These are phyloP conservation scores for Morus bassanus DNA, from an alignment of 2,797 vertebrate genomes.

Conservation along the genomic window DNA sequence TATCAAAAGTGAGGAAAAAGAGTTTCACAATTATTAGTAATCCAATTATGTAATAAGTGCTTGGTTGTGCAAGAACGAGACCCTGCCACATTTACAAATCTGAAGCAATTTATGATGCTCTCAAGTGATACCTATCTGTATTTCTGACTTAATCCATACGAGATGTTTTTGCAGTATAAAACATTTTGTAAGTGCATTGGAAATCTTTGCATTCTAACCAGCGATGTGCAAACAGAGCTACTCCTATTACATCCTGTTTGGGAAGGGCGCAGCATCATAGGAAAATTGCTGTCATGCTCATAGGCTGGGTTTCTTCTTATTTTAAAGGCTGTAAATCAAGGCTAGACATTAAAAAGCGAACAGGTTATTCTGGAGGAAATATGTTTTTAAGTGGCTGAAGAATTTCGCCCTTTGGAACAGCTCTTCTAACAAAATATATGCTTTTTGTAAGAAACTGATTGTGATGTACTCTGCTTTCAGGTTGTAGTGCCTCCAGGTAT, in stretches of 20 bases:
- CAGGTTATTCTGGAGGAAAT: not conserved
- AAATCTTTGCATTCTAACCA: not conserved
- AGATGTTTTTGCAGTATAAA: not conserved
- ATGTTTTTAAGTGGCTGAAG: not conserved
- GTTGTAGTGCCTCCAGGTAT: not conserved
- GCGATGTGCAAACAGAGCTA: not conserved
- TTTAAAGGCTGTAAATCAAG: not conserved
- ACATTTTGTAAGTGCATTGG: rapidly evolving
- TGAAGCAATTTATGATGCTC: not conserved
- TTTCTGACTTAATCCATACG: not conserved
- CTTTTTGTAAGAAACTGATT: not conserved
- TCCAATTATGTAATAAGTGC: not conserved
- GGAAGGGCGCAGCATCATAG: not conserved
- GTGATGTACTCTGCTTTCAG: rapidly evolving
- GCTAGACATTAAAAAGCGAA: not conserved
- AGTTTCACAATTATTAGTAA: not conserved
- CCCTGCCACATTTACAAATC: not conserved
- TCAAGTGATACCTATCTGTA: not conserved
- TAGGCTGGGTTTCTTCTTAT: not conserved
- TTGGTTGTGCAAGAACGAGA: not conserved
- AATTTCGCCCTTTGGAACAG: not conserved
- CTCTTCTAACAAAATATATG: not conserved
- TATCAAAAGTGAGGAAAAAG: not conserved
- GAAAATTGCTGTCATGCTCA: not conserved
- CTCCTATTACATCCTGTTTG: not conserved